Evolutionary conservation across 2,113 vertebrate species (phyloP).

Genomic region (Tympanuchus pallidicinctus): DNA sequence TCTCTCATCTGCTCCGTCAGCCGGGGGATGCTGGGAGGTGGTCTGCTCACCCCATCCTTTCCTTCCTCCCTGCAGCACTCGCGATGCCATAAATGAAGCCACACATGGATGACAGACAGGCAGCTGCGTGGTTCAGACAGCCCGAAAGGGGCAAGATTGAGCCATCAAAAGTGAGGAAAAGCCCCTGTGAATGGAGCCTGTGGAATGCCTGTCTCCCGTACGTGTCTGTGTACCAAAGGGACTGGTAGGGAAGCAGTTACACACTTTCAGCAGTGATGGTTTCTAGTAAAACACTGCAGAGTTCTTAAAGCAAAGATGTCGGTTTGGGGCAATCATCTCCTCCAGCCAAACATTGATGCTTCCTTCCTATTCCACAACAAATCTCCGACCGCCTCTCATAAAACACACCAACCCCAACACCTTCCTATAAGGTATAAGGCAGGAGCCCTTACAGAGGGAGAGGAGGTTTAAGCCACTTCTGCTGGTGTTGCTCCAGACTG

Average conservation of each 20-base stretch:
- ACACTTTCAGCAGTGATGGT: background rate
- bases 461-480: background rate
- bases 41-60: fast-evolving
- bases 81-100: background rate
- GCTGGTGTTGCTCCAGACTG: background rate
- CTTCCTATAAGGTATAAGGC: background rate
- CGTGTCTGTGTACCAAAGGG: fast-evolving
- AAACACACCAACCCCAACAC: background rate
- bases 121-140: background rate
- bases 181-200: background rate
- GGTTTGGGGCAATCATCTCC: background rate
- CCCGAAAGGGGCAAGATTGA: conserved; percentile 43
- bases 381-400: background rate
- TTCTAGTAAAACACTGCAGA: background rate
- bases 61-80: background rate
- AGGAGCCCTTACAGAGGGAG: background rate
- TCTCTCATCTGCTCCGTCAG: conserved; percentile 59
- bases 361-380: background rate
- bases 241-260: fast-evolving
- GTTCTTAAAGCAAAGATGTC: background rate
- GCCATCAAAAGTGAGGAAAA: conserved; percentile 8
- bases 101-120: background rate
- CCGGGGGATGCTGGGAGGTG: fast-evolving
- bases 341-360: fast-evolving
- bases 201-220: background rate